Evolutionary conservation across 2,797 vertebrate species (phyloP).

Genomic region (Squalus acanthias): DNA sequence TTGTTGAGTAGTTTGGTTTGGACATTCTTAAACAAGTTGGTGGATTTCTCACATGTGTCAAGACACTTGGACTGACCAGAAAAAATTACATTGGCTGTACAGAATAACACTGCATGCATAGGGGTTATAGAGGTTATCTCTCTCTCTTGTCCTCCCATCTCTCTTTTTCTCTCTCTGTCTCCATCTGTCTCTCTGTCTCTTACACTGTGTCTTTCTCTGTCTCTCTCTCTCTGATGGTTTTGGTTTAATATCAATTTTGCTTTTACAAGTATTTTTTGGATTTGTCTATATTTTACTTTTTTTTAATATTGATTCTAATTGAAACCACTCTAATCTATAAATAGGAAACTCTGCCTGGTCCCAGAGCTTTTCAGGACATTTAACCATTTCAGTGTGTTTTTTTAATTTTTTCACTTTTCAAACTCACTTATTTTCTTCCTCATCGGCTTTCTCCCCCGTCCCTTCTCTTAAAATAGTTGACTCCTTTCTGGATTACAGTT

Average conservation of each 20-base stretch:
- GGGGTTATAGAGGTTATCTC: not conserved
- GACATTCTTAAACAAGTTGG: not conserved
- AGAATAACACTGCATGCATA: not conserved
- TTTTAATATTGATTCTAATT: not conserved
- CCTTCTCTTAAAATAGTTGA: not conserved
- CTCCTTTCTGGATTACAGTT: not conserved
- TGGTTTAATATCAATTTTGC: not conserved
- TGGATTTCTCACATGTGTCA: not conserved
- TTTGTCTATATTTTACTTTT: not conserved
- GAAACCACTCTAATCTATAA: not conserved
- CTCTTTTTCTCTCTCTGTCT: not conserved
- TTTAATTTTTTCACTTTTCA: not conserved
- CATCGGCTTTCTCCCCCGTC: not conserved
- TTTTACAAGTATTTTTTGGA: not conserved
- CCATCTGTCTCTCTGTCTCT: not conserved
- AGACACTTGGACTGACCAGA: not conserved
- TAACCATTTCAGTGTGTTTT: not conserved
- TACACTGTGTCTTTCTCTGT: not conserved
- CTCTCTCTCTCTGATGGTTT: not conserved
- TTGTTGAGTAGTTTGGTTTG: not conserved
- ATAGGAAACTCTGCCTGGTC: not conserved
- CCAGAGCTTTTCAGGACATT: not conserved
- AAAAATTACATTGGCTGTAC: not conserved
- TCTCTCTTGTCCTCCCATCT: not conserved
- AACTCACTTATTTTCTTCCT: not conserved